Percentiles rank a stretch among this genome's conserved stretches.
Evolutionary conservation across 1,140 invertebrate genomes (phyloP).

Genomic region (Aphelenchoides avenae): DNA sequence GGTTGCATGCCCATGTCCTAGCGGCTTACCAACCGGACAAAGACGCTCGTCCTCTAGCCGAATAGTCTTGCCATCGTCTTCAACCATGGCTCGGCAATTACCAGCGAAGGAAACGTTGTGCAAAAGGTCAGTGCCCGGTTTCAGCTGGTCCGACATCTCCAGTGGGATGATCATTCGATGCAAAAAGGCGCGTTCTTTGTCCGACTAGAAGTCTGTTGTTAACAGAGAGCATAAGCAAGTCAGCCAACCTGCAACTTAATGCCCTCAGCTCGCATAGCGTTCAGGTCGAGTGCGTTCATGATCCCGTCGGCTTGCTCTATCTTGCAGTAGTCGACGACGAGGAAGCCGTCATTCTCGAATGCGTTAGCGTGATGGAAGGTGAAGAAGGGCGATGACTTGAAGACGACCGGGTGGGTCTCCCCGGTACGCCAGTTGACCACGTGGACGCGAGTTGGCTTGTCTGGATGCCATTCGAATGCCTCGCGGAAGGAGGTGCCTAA

Average conservation of each 20-base stretch:
- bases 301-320: background rate
- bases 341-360: slow-evolving; percentile 12
- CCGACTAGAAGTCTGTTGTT: no score
- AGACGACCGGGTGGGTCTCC: no score
- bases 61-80: no score
- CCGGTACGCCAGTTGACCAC: no score
- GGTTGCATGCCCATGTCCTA: no score
- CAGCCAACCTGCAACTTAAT: background rate
- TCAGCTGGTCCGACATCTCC: background rate
- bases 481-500: background rate
- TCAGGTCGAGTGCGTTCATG: background rate
- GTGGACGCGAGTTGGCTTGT: background rate
- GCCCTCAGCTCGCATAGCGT: background rate
- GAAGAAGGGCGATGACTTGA: slow-evolving; percentile 1
- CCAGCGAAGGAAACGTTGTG: no score
- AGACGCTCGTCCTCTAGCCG: no score
- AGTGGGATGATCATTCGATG: slow-evolving; percentile 5
- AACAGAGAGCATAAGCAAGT: no score
- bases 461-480: background rate
- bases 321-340: slow-evolving; percentile 4
- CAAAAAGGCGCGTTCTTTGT: no score
- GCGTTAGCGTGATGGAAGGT: slow-evolving; percentile 12
- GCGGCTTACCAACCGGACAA: background rate
- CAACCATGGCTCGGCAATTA: no score
- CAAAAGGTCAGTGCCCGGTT: background rate